phyloP scores from a whole-genome alignment of 2,113 vertebrate genomes.

The Terrapene triunguis region DNA sequence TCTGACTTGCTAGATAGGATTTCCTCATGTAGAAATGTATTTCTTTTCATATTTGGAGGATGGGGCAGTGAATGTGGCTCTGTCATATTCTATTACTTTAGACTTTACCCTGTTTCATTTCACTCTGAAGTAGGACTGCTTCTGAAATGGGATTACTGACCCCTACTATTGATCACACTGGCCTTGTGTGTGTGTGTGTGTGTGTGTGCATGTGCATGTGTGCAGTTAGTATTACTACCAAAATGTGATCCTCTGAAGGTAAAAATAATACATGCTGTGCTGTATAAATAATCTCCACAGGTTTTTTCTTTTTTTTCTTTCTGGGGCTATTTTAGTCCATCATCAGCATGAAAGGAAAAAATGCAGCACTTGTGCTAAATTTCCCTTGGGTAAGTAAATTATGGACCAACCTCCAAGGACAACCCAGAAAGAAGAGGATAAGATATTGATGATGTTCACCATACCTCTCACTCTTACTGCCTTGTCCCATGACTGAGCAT shows the following conservation, averaged over 20 bases:
- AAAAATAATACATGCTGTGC: constrained; percentile 72
- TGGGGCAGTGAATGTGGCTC: constrained; percentile 37
- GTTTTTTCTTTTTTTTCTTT: constrained; percentile 18
- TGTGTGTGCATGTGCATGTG: neutral
- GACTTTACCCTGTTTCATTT: constrained; percentile 63
- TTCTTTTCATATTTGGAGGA: constrained; percentile 47
- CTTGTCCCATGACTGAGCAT: constrained; percentile 68
- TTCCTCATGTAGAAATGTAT: constrained; percentile 37
- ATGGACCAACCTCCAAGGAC: constrained; percentile 76
- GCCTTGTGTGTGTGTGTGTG: neutral
- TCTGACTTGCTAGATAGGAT: constrained; percentile 53
- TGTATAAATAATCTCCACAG: constrained; percentile 71
- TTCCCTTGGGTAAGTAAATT: constrained; percentile 80
- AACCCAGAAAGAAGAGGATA: constrained; percentile 67
- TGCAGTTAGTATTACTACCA: constrained; percentile 54
- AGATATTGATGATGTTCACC: constrained; percentile 76
- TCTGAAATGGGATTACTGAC: constrained; percentile 75
- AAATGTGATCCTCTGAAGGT: constrained; percentile 65
- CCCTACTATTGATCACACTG: constrained; percentile 66
- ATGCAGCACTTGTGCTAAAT: constrained; percentile 78
- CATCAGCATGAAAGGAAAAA: constrained; percentile 78
- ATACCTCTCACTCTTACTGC: constrained; percentile 66
- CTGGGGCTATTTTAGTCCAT: constrained; percentile 59
- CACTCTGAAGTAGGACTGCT: constrained; percentile 61
- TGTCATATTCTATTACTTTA: constrained; percentile 73